These are phyloP conservation scores for Sialis fuliginosa DNA, from an alignment of 2,888 invertebrate species.

Conservation along the genomic window DNA sequence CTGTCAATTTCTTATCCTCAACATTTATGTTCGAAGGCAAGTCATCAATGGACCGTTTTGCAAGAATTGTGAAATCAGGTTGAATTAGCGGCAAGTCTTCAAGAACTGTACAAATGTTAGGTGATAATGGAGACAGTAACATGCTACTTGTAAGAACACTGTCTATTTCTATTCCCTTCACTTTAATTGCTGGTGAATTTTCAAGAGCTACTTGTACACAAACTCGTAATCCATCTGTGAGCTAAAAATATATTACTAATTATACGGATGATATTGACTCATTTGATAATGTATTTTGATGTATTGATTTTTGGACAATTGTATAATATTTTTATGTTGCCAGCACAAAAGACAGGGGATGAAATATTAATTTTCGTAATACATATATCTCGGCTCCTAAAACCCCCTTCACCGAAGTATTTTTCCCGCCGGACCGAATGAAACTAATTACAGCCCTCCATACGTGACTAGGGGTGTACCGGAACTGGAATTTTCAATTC, in stretches of 20 bases:
- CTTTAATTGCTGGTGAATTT: conserved; percentile 42
- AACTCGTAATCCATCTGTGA: conserved; percentile 28
- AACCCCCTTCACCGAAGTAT: too few relatives aligned
- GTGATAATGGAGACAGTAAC: conserved; percentile 25
- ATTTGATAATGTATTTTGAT: too few relatives aligned
- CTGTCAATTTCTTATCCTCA: conserved; percentile 38
- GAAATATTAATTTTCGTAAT: too few relatives aligned
- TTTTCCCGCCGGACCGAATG: too few relatives aligned
- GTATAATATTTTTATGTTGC: too few relatives aligned
- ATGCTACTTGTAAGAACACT: conserved; percentile 17
- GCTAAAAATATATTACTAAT: not conserved
- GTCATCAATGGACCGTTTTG: conserved; percentile 26
- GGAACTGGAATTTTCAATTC: too few relatives aligned
- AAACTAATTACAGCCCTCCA: too few relatives aligned
- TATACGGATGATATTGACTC: not conserved
- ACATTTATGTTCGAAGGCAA: conserved; percentile 33
- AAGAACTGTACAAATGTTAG: conserved; percentile 36
- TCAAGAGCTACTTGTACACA: conserved; percentile 56
- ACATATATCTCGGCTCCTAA: too few relatives aligned
- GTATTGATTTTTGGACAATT: too few relatives aligned
- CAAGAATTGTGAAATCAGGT: conserved; percentile 40
- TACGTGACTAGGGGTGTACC: too few relatives aligned
- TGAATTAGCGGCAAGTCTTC: conserved; percentile 52
- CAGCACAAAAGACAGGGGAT: too few relatives aligned
- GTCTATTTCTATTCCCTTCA: conserved; percentile 29